These are phyloP conservation scores for Periphyllus acericola DNA, from an alignment of 2,888 invertebrate genomes.

Conservation along the genomic window DNA sequence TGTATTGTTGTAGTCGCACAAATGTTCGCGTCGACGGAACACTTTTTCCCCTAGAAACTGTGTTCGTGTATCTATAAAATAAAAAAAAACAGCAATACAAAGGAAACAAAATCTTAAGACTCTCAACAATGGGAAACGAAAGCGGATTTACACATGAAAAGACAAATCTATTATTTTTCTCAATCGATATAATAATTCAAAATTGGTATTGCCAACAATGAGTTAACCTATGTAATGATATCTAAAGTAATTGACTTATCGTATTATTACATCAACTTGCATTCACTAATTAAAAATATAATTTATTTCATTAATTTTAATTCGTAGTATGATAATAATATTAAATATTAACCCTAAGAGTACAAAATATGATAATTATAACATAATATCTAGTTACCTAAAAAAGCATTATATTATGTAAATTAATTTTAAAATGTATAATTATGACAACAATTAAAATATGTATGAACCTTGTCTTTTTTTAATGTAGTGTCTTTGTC, in stretches of 20 bases:
- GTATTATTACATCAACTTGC: background rate
- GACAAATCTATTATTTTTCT: background rate
- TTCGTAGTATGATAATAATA: too few relatives aligned
- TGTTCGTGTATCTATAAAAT: background rate
- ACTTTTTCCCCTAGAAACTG: background rate
- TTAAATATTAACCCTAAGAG: too few relatives aligned
- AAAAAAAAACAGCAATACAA: background rate
- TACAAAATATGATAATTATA: too few relatives aligned
- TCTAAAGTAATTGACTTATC: background rate
- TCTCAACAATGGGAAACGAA: background rate
- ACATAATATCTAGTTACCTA: too few relatives aligned
- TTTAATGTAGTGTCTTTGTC: too few relatives aligned
- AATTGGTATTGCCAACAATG: background rate
- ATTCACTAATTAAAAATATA: background rate
- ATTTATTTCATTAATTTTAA: too few relatives aligned
- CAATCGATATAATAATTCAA: background rate
- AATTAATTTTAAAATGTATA: too few relatives aligned
- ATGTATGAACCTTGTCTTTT: too few relatives aligned
- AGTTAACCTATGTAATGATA: background rate
- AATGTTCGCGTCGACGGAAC: background rate
- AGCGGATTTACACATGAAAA: background rate
- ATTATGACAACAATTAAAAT: too few relatives aligned
- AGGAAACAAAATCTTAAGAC: background rate
- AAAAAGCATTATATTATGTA: too few relatives aligned
- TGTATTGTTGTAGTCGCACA: background rate